Conservation (phyloP, 1,140 invertebrate genomes). For the Bactericera cockerelli region DNA sequence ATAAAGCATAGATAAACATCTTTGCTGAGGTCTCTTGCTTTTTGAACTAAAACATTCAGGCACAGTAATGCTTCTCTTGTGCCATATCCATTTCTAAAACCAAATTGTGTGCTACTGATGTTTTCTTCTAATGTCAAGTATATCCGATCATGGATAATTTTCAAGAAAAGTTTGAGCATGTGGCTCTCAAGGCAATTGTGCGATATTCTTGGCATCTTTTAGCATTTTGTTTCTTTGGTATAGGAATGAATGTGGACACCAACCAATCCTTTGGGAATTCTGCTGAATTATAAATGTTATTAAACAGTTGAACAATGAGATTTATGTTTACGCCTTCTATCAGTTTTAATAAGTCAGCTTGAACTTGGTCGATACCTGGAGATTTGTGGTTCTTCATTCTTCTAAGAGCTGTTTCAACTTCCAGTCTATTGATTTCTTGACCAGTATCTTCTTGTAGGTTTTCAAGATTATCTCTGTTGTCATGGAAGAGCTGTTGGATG, state of each 20-base stretch:
- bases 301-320: constrained; percentile 11
- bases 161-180: constrained; percentile 19
- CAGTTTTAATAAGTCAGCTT: constrained; percentile 13
- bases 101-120: constrained; percentile 18
- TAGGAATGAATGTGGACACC: constrained; percentile 17
- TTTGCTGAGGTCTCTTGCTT: constrained; percentile 16
- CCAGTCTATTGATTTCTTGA: too few species aligned
- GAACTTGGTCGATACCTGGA: constrained; percentile 1
- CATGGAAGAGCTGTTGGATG: too few species aligned
- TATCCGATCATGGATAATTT: constrained; percentile 18
- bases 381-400: constrained; percentile 12
- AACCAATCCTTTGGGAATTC: constrained; percentile 19
- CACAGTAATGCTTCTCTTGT: constrained; percentile 20
- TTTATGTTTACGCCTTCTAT: constrained; percentile 3
- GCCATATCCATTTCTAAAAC: constrained; percentile 18
- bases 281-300: constrained; percentile 17
- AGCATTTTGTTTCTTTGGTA: constrained; percentile 18
- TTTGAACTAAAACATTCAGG: constrained; percentile 17
- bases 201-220: constrained; percentile 18
- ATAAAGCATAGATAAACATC: constrained; percentile 19
- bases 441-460: too few species aligned
- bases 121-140: constrained; percentile 12
- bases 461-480: too few species aligned
- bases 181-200: constrained; percentile 18
- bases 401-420: too few species aligned